phyloP scores from a whole-genome alignment of 1,140 invertebrate species.

The Drosophila rufa region DNA sequence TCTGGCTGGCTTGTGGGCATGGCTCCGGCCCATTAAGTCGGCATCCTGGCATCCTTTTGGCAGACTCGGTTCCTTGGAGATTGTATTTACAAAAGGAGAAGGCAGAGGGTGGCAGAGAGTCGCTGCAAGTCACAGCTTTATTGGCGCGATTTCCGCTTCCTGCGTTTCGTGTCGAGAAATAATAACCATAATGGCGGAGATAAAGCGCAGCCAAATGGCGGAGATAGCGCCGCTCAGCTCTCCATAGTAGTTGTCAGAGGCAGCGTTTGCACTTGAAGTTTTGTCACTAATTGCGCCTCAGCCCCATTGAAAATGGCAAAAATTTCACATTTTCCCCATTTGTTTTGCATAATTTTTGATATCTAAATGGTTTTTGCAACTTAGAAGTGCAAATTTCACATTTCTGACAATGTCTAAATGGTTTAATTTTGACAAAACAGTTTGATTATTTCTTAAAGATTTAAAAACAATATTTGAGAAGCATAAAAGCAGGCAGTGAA shows the following conservation, averaged over 20 bases:
- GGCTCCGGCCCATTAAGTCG: conserved; percentile 9
- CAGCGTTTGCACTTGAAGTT: conserved; percentile 22
- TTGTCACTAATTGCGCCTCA: conserved; percentile 44
- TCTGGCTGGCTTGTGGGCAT: conserved; percentile 8
- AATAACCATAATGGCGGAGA: conserved; percentile 63
- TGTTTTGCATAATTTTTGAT: conserved; percentile 50
- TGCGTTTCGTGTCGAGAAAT: conserved; percentile 28
- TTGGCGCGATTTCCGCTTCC: conserved; percentile 67
- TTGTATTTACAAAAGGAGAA: too few species aligned
- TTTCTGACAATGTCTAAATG: background rate
- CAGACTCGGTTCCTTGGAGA: too few species aligned
- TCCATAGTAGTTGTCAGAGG: conserved; percentile 45
- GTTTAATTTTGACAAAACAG: background rate
- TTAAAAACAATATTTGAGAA: background rate
- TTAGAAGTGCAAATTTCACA: conserved; percentile 2
- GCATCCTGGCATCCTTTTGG: background rate
- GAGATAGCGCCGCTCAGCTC: conserved; percentile 13
- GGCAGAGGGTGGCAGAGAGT: background rate
- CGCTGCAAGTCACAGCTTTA: conserved; percentile 40
- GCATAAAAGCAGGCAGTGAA: too few species aligned
- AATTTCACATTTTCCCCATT: conserved; percentile 37
- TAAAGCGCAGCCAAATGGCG: conserved; percentile 63
- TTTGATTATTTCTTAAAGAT: too few species aligned
- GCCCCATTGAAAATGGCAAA: conserved; percentile 34
- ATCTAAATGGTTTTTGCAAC: conserved; percentile 31